A percentile compares a stretch with the other conserved stretches of the same genome.
These are phyloP conservation scores for Drosophila subpulchrella DNA, from an alignment of 1,140 invertebrate genomes.

Conservation along the genomic window DNA sequence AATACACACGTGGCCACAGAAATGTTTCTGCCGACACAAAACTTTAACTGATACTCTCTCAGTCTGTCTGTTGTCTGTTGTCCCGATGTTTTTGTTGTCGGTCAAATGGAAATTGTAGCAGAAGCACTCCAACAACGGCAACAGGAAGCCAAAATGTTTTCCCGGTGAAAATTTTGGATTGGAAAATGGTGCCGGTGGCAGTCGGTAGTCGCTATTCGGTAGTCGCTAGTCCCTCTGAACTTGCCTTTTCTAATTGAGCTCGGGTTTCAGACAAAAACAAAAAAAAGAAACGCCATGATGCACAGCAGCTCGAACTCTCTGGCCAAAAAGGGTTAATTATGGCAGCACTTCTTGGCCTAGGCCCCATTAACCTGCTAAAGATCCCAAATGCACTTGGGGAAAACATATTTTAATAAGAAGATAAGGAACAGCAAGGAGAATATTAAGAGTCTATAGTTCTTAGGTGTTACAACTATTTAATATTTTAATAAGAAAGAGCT, in stretches of 20 bases:
- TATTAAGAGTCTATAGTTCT: too few species aligned
- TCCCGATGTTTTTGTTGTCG: slow-evolving; percentile 43
- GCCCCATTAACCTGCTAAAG: slow-evolving; percentile 31
- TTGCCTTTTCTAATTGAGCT: slow-evolving; percentile 72
- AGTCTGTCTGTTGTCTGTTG: slow-evolving; percentile 4
- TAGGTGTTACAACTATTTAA: too few species aligned
- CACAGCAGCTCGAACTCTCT: background rate
- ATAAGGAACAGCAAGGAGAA: too few species aligned
- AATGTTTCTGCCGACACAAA: slow-evolving; percentile 20
- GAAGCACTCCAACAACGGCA: slow-evolving; percentile 35
- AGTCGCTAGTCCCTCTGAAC: slow-evolving; percentile 17
- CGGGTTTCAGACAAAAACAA: slow-evolving; percentile 46
- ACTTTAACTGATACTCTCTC: slow-evolving; percentile 32
- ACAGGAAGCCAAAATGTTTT: slow-evolving; percentile 42
- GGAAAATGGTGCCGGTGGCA: background rate
- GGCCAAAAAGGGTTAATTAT: slow-evolving; percentile 35
- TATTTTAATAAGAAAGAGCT: too few species aligned
- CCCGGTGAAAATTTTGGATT: background rate
- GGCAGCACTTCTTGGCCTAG: slow-evolving; percentile 12
- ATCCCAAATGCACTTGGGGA: background rate
- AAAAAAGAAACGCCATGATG: background rate
- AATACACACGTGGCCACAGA: slow-evolving; percentile 63
- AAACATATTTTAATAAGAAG: background rate
- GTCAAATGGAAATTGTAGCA: slow-evolving; percentile 64
- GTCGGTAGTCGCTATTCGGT: background rate